A percentile compares a stretch with the other conserved stretches of the same genome.
Evolutionary conservation across 1,140 invertebrate species (phyloP).

Genomic region (Bombus superbus): DNA sequence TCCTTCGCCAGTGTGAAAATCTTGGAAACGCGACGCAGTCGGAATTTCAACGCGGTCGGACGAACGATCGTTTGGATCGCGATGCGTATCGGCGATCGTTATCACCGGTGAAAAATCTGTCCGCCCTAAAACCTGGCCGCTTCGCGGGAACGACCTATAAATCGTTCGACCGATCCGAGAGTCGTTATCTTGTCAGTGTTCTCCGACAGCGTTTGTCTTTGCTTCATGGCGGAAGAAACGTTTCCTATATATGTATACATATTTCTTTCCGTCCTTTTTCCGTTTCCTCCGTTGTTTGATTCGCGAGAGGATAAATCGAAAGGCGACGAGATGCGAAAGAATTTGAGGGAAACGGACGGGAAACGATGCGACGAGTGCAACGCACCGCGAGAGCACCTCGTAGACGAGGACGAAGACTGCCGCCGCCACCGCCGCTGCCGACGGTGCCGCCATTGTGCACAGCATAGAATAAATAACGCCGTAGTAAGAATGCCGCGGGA

Average conservation of each 20-base stretch:
- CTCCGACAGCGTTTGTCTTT: slow-evolving; percentile 3
- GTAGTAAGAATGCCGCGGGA: slow-evolving; percentile 80
- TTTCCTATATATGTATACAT: no score
- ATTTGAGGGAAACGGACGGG: not conserved
- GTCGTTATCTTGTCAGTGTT: not conserved
- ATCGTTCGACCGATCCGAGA: not conserved
- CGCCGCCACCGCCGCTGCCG: not conserved
- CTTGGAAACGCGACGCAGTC: no score
- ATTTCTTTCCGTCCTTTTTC: not conserved
- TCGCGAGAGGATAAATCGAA: no score
- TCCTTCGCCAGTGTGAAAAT: no score
- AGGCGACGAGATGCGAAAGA: no score
- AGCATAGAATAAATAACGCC: slow-evolving; percentile 77
- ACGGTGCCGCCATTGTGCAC: slow-evolving; percentile 73
- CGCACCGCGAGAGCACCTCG: slow-evolving; percentile 39
- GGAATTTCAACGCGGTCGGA: not conserved
- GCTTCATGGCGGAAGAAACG: not conserved
- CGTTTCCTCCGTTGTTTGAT: no score
- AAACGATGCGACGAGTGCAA: not conserved
- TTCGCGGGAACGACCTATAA: slow-evolving; percentile 22
- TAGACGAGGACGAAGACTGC: slow-evolving; percentile 59
- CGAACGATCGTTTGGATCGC: not conserved
- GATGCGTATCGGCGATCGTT: slow-evolving; percentile 6
- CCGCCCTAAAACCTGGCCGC: slow-evolving; percentile 3
- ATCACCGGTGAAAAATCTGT: slow-evolving; percentile 33